phyloP scores from a whole-genome alignment of 2,113 vertebrate genomes.

The Nicator chloris region DNA sequence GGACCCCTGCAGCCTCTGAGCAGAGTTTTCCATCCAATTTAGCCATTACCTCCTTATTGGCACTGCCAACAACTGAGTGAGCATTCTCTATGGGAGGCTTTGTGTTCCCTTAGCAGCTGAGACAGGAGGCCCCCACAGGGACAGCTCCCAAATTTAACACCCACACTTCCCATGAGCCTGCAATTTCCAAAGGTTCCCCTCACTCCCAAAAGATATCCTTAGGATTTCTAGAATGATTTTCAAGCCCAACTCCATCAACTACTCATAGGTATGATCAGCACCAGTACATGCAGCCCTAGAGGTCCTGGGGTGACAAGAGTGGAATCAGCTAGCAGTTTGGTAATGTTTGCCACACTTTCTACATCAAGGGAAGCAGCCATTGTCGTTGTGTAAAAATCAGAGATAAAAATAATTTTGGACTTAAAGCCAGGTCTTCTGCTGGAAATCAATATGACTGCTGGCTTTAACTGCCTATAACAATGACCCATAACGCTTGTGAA shows the following conservation, averaged over 20 bases:
- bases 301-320: background rate
- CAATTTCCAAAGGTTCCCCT: background rate
- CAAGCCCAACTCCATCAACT: background rate
- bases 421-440: background rate
- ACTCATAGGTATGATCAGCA: background rate
- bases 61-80: background rate
- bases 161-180: background rate
- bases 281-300: background rate
- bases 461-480: background rate
- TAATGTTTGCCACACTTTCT: background rate
- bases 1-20: background rate
- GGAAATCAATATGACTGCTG: background rate
- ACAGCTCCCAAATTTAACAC: constrained; percentile 16
- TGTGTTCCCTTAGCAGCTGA: background rate
- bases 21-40: background rate
- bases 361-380: background rate
- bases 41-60: background rate
- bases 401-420: background rate
- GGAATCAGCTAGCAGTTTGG: background rate
- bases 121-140: background rate
- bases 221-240: background rate
- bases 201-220: background rate
- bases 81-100: background rate
- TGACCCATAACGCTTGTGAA: background rate
- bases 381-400: background rate